Base-by-base conservation (phyloP, 2,888 invertebrate species). In the Microctonus aethiopoides region DNA sequence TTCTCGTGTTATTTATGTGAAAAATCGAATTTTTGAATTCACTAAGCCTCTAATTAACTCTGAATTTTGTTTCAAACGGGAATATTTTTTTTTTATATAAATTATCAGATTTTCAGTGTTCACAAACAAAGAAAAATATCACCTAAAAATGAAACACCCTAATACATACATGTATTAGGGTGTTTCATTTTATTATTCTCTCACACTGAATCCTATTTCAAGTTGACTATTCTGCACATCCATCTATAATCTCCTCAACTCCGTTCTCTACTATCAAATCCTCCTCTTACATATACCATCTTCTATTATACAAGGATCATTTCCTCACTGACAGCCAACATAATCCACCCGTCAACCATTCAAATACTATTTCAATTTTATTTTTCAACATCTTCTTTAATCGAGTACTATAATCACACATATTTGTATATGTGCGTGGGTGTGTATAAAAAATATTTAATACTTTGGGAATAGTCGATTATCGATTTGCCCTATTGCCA, bases 351-450 rank as follows among this genome's bases (percentile, higher is more conserved):
- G 41, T 51, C 51, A 63, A 32, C 11, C 52, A 60, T 70, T 56
- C 70, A 73, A 71, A 71, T 70, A 71, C 67, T 63, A 70, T 68
- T 72, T 67, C 67, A 46, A 61, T 68, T 61, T 46, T 62, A 70
- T 70, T 72, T 59, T 32, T 51, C 60, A 13, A 24, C n/a, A 7
- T 51, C 16, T 66, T 62, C 34, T 13, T 52, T 54, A 16, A 11
- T 7, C 20, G 10, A 34, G 16, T 1, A 22, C n/a, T 7, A 63
- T 10, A 24, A 41, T 26, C 32, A 46, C 29, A 29, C 16, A 34
- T 56, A 60, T 71, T 68, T 72, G 61, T 67, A 73, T 74, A 72
- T 70, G 72, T 52, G 61, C 61, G n/a, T n/a, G n/a, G n/a, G n/a
- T n/a, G n/a, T n/a, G n/a, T n/a, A n/a, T n/a, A n/a, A n/a, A n/a